Percentiles rank a stretch among this genome's conserved stretches.
phyloP scores from a whole-genome alignment of 2,888 invertebrate species.

The Orthosia gothica region DNA sequence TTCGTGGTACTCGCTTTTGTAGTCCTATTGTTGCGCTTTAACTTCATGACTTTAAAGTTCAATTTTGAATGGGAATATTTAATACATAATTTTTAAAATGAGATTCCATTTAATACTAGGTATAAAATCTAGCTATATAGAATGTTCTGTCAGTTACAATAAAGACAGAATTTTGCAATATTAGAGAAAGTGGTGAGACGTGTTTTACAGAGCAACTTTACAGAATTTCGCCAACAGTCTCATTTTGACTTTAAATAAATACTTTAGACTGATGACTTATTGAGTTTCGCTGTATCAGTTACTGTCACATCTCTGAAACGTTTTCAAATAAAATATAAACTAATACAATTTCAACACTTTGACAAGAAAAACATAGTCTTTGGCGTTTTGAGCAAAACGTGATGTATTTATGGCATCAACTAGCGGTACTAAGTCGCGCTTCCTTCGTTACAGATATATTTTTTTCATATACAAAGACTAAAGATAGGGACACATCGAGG shows the following conservation, averaged over 20 bases:
- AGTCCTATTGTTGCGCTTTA: slow-evolving; percentile 62
- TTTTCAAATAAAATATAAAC: slow-evolving; percentile 60
- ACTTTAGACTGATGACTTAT: slow-evolving; percentile 33
- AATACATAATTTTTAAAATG: slow-evolving; percentile 60
- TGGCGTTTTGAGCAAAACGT: slow-evolving; percentile 90
- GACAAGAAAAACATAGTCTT: slow-evolving; percentile 80
- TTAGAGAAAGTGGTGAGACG: slow-evolving; percentile 45
- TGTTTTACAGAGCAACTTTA: slow-evolving; percentile 27
- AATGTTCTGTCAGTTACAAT: slow-evolving; percentile 43
- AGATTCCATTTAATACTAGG: slow-evolving; percentile 72
- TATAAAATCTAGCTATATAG: slow-evolving; percentile 66
- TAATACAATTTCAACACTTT: slow-evolving; percentile 69
- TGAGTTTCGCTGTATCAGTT: slow-evolving; percentile 33
- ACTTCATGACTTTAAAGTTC: slow-evolving; percentile 40
- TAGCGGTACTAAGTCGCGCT: slow-evolving; percentile 84
- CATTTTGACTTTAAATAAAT: slow-evolving; percentile 55
- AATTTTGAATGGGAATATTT: slow-evolving; percentile 65
- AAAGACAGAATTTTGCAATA: slow-evolving; percentile 40
- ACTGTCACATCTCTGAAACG: slow-evolving; percentile 38
- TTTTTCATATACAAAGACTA: slow-evolving; percentile 64
- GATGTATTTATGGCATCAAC: slow-evolving; percentile 85
- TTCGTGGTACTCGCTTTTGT: slow-evolving; percentile 56
- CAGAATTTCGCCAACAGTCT: slow-evolving; percentile 33
- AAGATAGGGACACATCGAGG: slow-evolving; percentile 53
- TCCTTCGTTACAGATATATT: slow-evolving; percentile 66